Evolutionary conservation across 2,797 vertebrate genomes (phyloP).

Genomic region (Glyptemys insculpta): DNA sequence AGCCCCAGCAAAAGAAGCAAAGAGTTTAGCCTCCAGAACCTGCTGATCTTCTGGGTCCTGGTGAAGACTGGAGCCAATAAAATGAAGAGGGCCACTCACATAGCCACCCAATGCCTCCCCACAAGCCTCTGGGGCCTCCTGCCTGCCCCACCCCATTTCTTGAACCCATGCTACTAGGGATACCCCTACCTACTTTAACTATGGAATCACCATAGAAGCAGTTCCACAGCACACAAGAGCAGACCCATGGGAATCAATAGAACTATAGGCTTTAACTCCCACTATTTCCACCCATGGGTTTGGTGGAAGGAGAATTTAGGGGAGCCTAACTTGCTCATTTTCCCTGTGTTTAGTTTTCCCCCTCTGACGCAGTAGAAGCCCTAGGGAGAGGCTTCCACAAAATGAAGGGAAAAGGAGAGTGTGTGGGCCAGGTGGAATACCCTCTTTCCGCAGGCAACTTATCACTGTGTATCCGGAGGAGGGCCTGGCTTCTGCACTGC

Average conservation of each 20-base stretch:
- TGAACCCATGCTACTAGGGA: neutral
- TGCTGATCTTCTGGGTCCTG: neutral
- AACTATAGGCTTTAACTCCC: neutral
- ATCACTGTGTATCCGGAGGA: neutral
- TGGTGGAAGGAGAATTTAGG: neutral
- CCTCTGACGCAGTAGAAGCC: neutral
- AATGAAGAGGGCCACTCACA: neutral
- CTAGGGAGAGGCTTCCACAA: neutral
- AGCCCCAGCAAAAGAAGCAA: neutral
- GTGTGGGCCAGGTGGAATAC: neutral
- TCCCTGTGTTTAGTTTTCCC: neutral
- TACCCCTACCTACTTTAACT: neutral
- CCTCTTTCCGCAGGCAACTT: neutral
- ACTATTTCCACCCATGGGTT: neutral
- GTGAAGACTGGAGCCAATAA: neutral
- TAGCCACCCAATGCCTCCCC: neutral
- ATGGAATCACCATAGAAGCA: neutral
- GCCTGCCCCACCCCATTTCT: neutral
- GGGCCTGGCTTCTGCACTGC: neutral
- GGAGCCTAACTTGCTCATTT: neutral
- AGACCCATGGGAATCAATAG: neutral
- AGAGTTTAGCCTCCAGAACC: neutral
- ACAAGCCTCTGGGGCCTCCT: accelerated
- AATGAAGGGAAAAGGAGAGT: neutral
- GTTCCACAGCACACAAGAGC: neutral